Evolutionary conservation across 1,140 invertebrate species (phyloP).

Genomic region (Drosophila busckii): DNA sequence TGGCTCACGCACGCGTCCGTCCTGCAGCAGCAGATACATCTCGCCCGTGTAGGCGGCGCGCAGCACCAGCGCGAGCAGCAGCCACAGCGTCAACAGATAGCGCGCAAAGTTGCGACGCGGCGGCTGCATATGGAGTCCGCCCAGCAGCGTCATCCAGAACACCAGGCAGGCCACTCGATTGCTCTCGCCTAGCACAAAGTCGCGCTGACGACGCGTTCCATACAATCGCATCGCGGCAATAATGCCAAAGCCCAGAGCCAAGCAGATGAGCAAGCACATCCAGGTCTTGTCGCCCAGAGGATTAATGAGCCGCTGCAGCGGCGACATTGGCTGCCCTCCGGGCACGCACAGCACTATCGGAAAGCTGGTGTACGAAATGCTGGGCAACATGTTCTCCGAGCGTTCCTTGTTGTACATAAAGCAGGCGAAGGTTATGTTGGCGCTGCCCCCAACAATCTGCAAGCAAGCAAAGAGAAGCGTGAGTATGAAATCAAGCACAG

Average conservation of each 20-base stretch:
- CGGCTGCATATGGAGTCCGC: conserved; percentile 14
- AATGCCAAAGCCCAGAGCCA: conserved; percentile 28
- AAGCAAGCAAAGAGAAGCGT: not conserved
- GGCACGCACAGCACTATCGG: conserved; percentile 53
- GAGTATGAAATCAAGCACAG: not conserved
- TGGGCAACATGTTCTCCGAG: conserved; percentile 46
- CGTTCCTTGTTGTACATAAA: conserved; percentile 56
- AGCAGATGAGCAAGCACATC: conserved; percentile 40
- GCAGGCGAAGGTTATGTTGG: conserved; percentile 57
- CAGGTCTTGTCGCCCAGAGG: conserved; percentile 56
- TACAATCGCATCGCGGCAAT: conserved; percentile 27
- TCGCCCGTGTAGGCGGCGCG: conserved; percentile 66
- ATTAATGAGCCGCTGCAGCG: conserved; percentile 48
- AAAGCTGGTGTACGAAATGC: conserved; percentile 49
- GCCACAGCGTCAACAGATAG: conserved; percentile 49
- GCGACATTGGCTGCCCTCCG: conserved; percentile 32
- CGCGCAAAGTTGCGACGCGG: conserved; percentile 60
- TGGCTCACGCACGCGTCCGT: conserved; percentile 33
- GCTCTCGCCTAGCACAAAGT: conserved; percentile 44
- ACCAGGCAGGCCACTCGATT: conserved; percentile 48
- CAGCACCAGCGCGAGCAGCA: conserved; percentile 53
- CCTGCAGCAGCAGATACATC: conserved; percentile 60
- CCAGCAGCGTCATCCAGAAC: conserved; percentile 49
- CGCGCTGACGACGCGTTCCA: not conserved
- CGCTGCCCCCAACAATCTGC: conserved; percentile 54